Conservation (phyloP, 2,113 vertebrate genomes). For the Prionailurus viverrinus region DNA sequence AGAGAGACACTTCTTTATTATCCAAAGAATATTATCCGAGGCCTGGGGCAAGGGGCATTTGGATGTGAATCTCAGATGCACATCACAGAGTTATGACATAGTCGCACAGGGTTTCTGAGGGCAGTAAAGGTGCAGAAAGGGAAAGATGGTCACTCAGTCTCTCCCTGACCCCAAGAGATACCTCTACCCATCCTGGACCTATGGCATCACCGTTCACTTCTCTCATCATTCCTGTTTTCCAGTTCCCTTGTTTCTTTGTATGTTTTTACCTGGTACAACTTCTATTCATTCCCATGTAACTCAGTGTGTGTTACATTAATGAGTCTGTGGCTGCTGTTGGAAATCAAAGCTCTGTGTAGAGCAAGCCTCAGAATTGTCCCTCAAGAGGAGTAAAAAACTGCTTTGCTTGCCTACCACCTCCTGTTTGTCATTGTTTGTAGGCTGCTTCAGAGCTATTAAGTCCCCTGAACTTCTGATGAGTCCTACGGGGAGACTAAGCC, state of each 20-base stretch:
- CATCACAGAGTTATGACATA: not conserved
- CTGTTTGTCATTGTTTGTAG: not conserved
- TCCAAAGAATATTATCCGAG: not conserved
- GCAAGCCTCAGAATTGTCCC: not conserved
- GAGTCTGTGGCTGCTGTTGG: not conserved
- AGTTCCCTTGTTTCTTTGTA: not conserved
- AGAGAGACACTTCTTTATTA: not conserved
- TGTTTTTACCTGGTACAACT: not conserved
- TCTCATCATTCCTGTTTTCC: not conserved
- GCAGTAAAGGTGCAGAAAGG: not conserved
- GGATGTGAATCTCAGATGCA: not conserved
- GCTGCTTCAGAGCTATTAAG: not conserved
- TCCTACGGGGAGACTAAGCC: too few relatives aligned
- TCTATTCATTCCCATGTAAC: not conserved
- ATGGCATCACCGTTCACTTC: not conserved
- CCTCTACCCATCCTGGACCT: too few relatives aligned
- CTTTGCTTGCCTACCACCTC: not conserved
- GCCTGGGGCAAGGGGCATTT: too few relatives aligned
- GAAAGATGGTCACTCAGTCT: rapidly evolving
- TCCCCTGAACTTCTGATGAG: too few relatives aligned
- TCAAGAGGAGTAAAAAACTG: not conserved
- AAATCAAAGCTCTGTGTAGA: not conserved
- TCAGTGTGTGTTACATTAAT: not conserved
- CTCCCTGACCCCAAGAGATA: not conserved
- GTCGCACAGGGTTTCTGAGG: not conserved